These are phyloP conservation scores for Resseliella maxima DNA, from an alignment of 2,888 invertebrate genomes.

Conservation along the genomic window DNA sequence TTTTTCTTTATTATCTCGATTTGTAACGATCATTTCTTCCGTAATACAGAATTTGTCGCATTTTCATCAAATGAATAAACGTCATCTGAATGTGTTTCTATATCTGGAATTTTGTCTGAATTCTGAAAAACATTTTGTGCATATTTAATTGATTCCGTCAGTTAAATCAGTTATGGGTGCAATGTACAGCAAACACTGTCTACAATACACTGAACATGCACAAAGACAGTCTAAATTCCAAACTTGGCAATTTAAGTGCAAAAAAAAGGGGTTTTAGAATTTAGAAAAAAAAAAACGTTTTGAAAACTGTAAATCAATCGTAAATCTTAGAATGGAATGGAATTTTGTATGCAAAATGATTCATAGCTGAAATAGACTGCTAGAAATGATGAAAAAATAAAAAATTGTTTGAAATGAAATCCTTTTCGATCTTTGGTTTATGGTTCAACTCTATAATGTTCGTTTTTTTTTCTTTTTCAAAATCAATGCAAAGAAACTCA, in stretches of 20 bases:
- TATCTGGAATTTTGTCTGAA: not conserved
- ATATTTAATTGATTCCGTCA: not conserved
- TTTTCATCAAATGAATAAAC: not conserved
- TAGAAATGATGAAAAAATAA: not conserved
- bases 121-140: not conserved
- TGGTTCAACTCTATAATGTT: not conserved
- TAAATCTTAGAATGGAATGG: too few species aligned
- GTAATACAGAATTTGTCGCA: not conserved
- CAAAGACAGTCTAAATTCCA: slow-evolving; percentile 16
- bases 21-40: not conserved
- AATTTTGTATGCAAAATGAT: not conserved
- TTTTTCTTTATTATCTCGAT: too few species aligned
- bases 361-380: not conserved
- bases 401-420: not conserved
- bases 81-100: not conserved
- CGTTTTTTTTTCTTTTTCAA: not conserved
- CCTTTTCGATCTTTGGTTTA: not conserved
- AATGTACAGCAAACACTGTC: not conserved
- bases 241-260: not conserved
- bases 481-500: too few species aligned
- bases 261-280: not conserved
- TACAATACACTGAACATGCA: not conserved
- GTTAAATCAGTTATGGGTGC: not conserved
- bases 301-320: too few species aligned
- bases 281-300: too few species aligned